Base-by-base conservation (phyloP, 2,113 vertebrate species). In the Sphyrna mokarran region DNA sequence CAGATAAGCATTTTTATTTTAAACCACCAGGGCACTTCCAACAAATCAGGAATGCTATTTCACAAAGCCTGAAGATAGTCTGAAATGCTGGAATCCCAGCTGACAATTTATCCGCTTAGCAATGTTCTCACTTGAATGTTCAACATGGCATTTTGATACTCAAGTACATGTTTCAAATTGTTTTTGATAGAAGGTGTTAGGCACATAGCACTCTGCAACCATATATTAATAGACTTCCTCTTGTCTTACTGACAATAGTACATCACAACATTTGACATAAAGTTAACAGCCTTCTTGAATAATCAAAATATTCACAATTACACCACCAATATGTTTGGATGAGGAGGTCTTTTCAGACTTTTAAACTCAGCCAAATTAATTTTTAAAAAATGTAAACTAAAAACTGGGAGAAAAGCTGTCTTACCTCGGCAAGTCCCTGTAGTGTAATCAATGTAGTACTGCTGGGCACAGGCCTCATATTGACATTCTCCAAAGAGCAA, bases 401-500 rank as follows among this genome's bases (percentile, higher is more conserved):
- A 70, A 33, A 33, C 69, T 95, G 68, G 26, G 94, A 95, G 43
- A 48, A 43, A 95, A 95, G 29, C 43, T 43, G 86, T 95, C 26
- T 98, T 96, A 99, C 99, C 99, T 98, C 96, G 98, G 97, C 99
- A 99, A 1, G 96, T 97, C 43, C 96, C 98, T 85, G 96, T 98
- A 40, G 97, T 97, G 85, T 98, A 96, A 96, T 99, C 98, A 18
- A 99, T 98, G 96, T 98, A 99, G 95, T 99, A 98, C 97, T 99
- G 99, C 14, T 98, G 98, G 68, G 98, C 97, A 18, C 99, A 99
- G 97, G 96, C 98, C 96, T 99, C 98, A 0, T 98, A 97, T 96
- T 98, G 98, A 96, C 99, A 99, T 26, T 99, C 98, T 7, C 98
- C 99, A 2, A 99, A 99, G 94, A 99, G 97, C 96, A 99, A 98